Base-by-base conservation (phyloP, 2,797 vertebrate species). In the Pagetopsis macropterus region DNA sequence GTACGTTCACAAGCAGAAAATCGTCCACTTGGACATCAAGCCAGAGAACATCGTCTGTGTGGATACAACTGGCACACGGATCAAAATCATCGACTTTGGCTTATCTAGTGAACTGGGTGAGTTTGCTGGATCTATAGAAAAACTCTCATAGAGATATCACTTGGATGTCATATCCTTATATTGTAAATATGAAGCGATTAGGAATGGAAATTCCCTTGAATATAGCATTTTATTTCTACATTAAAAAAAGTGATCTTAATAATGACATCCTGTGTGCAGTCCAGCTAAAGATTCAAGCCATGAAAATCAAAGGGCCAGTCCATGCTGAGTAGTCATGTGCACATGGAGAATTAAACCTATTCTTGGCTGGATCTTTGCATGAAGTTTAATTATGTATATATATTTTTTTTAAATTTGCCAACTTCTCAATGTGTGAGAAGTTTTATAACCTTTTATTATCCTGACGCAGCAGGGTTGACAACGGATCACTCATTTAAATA, bases 61-160 rank as follows among this genome's bases (percentile, higher is more conserved):
- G 87, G 95, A 94, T 72, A 84, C 87, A 0, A 33, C 84, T 0
- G 94, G 94, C 21, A 94, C 94, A 2, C 65, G 71, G 33, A 65
- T 97, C 78, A 97, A 97, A 91, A 96, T 97, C 80, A 95, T 96
- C 0, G 96, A 97, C 92, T 97, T 97, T 0, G 96, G 96, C 60
- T 64, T 97, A 89, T 96, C 96, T 0, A 89, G 78, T 61, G 94
- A 92, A 83, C 89, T 97, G 64, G 95, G 96, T 97, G 83, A 94
- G 95, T 50, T 5, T 1, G 1, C 13, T 11, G 19, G 31, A 61
- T 17, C 41, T 23, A 10, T 51, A 13, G 7, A 41, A 60, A 55
- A 4, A 4, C 16, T 43, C 4, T 59, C 17, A 27, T 2, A 27
- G 16, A 15, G 13, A 52, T 64, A 15, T 40, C 21, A 8, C n/a